Evolutionary conservation across 1,140 invertebrate genomes (phyloP).

Genomic region (Drosophila leontia): DNA sequence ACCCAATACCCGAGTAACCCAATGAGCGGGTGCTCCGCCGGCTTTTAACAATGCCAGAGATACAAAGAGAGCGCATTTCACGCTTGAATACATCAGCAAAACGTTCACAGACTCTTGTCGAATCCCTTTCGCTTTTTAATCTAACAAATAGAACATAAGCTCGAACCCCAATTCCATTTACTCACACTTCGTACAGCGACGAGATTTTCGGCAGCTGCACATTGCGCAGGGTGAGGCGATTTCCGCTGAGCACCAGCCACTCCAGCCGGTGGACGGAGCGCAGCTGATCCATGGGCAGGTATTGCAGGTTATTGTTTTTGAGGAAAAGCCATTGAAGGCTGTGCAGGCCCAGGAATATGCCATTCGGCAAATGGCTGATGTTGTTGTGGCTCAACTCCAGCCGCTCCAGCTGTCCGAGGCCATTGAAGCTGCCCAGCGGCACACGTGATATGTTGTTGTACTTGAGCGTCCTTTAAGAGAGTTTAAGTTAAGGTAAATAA

Average conservation of each 20-base stretch:
- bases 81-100: conserved; percentile 75
- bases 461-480: conserved; percentile 61
- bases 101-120: conserved; percentile 6
- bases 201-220: conserved; percentile 85
- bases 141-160: conserved; percentile 63
- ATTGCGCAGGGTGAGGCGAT: conserved; percentile 85
- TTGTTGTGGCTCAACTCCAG: conserved; percentile 85
- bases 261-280: conserved; percentile 84
- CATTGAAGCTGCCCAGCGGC: conserved; percentile 66
- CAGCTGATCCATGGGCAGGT: conserved; percentile 84
- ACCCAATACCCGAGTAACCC: conserved; percentile 40
- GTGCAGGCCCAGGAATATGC: conserved; percentile 84
- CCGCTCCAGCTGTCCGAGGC: conserved; percentile 61
- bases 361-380: conserved; percentile 80
- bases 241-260: conserved; percentile 86
- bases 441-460: conserved; percentile 82
- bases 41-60: conserved; percentile 48
- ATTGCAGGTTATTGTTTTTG: conserved; percentile 81
- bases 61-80: conserved; percentile 54
- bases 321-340: conserved; percentile 85
- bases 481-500: neutral
- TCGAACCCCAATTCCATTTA: conserved; percentile 42
- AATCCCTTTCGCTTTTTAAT: conserved; percentile 61
- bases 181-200: conserved; percentile 86
- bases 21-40: conserved; percentile 8